Evolutionary conservation across 2,888 invertebrate genomes (phyloP), one percentile per base, ranked within the genome.

Genomic region (Iselma pallidipennis): DNA sequence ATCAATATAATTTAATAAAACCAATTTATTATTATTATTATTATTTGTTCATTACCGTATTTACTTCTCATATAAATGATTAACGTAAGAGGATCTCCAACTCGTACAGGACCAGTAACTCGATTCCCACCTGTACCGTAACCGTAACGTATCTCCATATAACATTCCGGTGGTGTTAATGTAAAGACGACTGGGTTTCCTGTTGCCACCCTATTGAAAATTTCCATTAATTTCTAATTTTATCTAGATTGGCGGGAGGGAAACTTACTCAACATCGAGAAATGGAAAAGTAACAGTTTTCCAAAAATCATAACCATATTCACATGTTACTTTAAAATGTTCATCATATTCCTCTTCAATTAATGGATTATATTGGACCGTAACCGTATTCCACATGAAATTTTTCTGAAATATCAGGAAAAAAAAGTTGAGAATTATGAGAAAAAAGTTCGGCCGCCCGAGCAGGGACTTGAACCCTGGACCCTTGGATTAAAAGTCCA

Each of bases 221-320:
- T 55, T 45, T 14, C 5, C 3, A 21, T 45, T 42, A 21, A 48
- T 49, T 26, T 23, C 49, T 1, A 49, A 50, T 28, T 25, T n/a
- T n/a, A n/a, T n/a, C n/a, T n/a, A n/a, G n/a, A n/a, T n/a, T n/a
- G n/a, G n/a, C n/a, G n/a, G n/a, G n/a, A n/a, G n/a, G n/a, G n/a
- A 12, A 9, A 89, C 94, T 91, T 82, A 96, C 96, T 96, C 95
- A 58, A 96, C 95, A 78, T 96, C 95, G 59, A 96, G 83, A 80
- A 96, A 95, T 1, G 96, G 96, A 82, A 96, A 96, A 0, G 96
- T 95, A 37, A 96, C 95, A 0, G 96, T 96, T 82, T 96, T 96
- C 95, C 96, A 95, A 83, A 95, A 96, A 82, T 96, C 96, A 78
- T 96, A 96, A 59, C 96, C 96, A 76, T 96, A 96, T 82, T 96